A percentile compares a stretch with the other conserved stretches of the same genome.
Evolutionary conservation across 1,140 invertebrate genomes (phyloP).

Genomic region (Sogatella furcifera): DNA sequence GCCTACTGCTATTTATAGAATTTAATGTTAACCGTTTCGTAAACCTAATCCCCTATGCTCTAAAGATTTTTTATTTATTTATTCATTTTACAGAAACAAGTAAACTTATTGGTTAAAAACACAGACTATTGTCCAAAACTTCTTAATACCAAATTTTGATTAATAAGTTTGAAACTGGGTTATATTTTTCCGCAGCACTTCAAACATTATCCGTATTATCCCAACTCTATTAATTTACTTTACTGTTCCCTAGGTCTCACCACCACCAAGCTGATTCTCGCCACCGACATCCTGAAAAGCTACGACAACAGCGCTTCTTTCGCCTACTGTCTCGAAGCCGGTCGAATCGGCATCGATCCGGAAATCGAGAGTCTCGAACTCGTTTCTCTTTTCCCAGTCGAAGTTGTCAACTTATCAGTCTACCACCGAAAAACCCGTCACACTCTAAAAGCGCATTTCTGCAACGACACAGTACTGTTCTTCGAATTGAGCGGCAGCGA

Average conservation of each 20-base stretch:
- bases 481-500: constrained; percentile 37
- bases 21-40: too few species aligned
- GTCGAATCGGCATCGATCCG: constrained; percentile 31
- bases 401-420: constrained; percentile 42
- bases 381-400: constrained; percentile 43
- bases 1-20: too few species aligned
- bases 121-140: too few species aligned
- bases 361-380: constrained; percentile 44
- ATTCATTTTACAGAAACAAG: too few species aligned
- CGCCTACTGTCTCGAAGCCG: constrained; percentile 16
- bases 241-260: constrained; percentile 35
- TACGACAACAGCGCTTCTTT: constrained; percentile 27
- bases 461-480: constrained; percentile 33
- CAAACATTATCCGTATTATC: too few species aligned
- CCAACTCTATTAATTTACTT: too few species aligned
- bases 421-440: constrained; percentile 39
- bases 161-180: too few species aligned
- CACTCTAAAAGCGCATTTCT: constrained; percentile 44
- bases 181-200: too few species aligned
- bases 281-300: constrained; percentile 36
- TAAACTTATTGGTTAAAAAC: too few species aligned
- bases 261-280: constrained; percentile 41
- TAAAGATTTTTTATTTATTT: too few species aligned
- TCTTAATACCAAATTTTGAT: too few species aligned
- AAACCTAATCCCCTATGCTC: too few species aligned